These are phyloP conservation scores for Ciconia boyciana DNA, from an alignment of 2,113 vertebrate genomes.

Conservation along the genomic window DNA sequence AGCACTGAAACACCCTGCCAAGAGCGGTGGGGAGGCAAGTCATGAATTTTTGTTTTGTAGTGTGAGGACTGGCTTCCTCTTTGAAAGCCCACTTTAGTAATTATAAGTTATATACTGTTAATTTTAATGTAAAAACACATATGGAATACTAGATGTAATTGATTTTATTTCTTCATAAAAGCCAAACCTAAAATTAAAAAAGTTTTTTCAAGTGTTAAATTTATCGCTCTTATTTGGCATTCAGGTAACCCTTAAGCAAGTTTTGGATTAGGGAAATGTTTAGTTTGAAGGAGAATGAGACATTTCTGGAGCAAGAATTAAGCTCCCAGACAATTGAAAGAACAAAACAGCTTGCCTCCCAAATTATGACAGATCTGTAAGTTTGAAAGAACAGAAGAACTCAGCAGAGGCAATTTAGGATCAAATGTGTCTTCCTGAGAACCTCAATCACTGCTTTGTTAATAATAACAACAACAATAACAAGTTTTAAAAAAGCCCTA, in stretches of 20 bases:
- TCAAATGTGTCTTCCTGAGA: background rate
- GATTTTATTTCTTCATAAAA: background rate
- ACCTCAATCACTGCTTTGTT: background rate
- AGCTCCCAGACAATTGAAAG: background rate
- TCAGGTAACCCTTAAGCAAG: background rate
- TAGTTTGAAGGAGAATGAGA: background rate
- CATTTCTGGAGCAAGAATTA: background rate
- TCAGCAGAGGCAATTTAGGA: background rate
- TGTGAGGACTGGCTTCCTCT: background rate
- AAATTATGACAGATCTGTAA: background rate
- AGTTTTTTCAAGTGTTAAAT: background rate
- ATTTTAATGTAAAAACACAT: background rate
- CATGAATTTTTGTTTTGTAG: background rate
- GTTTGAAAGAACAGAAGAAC: background rate
- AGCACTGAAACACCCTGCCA: background rate
- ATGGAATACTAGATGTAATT: background rate
- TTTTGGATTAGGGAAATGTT: background rate
- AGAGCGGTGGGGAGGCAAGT: background rate
- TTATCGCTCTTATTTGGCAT: background rate
- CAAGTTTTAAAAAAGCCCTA: background rate
- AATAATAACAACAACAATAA: background rate
- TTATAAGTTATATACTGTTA: background rate
- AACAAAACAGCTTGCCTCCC: background rate
- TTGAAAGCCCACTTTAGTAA: background rate
- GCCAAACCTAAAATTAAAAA: background rate